A percentile compares a stretch with the other conserved stretches of the same genome.
Conservation (phyloP, 2,888 invertebrate genomes). For the Melipona bicolor region DNA sequence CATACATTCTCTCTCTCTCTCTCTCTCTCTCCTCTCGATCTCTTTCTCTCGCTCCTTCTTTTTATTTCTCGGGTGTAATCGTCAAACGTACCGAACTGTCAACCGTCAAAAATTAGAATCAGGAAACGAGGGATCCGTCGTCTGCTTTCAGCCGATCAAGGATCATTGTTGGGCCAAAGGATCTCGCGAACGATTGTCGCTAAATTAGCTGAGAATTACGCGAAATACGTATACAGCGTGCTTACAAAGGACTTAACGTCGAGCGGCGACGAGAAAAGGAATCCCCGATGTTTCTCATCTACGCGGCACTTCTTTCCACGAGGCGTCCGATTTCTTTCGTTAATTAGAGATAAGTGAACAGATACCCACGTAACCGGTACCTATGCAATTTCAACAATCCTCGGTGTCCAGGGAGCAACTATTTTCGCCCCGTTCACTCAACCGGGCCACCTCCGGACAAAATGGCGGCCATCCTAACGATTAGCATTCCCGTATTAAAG, state of each 20-base stretch:
- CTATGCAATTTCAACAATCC: slow-evolving; percentile 59
- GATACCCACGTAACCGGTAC: slow-evolving; percentile 49
- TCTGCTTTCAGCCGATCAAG: slow-evolving; percentile 10
- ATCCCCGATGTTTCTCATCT: slow-evolving; percentile 29
- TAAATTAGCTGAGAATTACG: slow-evolving; percentile 28
- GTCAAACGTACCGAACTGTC: slow-evolving; percentile 60
- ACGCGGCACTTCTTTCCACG: slow-evolving; percentile 22
- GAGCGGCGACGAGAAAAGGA: slow-evolving; percentile 30
- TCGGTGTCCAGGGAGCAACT: slow-evolving; percentile 72
- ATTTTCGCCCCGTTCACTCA: slow-evolving; percentile 79
- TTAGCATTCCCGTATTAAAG: slow-evolving; percentile 79
- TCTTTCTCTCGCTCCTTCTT: slow-evolving; percentile 38
- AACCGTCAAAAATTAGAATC: slow-evolving; percentile 57
- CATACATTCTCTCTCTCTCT: slow-evolving; percentile 10
- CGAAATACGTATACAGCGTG: slow-evolving; percentile 52
- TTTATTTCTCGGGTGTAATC: slow-evolving; percentile 55
- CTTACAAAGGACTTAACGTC: slow-evolving; percentile 49
- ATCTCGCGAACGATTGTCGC: slow-evolving; percentile 37
- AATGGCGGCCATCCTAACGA: slow-evolving; percentile 83
- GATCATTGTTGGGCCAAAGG: slow-evolving; percentile 23
- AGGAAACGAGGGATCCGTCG: slow-evolving; percentile 44
- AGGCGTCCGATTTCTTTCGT: slow-evolving; percentile 8
- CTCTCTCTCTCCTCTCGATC: slow-evolving; percentile 6
- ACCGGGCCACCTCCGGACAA: slow-evolving; percentile 83
- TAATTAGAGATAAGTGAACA: slow-evolving; percentile 22